Percentiles rank a stretch among this genome's conserved stretches.
Conservation (phyloP, 1,140 invertebrate species). For the Hermatobates lingyangjiaoensis region DNA sequence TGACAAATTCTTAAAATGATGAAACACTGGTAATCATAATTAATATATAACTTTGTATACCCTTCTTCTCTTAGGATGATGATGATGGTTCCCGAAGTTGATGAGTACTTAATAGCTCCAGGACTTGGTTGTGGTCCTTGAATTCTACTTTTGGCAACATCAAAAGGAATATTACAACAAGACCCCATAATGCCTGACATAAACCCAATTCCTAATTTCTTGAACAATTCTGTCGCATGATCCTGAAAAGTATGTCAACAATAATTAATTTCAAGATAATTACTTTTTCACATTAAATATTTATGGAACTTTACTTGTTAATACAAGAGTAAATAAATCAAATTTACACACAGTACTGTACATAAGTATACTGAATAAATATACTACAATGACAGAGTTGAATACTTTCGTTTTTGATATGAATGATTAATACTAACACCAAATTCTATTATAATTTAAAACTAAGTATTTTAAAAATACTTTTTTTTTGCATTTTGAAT, state of each 20-base stretch:
- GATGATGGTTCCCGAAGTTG: conserved; percentile 49
- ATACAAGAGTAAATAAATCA: background rate
- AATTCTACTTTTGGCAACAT: conserved; percentile 86
- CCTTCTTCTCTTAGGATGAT: conserved; percentile 75
- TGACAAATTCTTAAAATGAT: no score
- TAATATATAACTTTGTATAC: conserved; percentile 28
- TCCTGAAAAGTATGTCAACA: conserved; percentile 32
- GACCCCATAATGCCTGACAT: conserved; percentile 64
- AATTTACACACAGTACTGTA: background rate
- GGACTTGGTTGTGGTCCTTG: conserved; percentile 69
- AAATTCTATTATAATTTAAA: no score
- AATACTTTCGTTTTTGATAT: no score
- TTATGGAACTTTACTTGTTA: no score
- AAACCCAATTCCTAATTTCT: conserved; percentile 64
- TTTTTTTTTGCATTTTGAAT: background rate
- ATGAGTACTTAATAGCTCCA: conserved; percentile 53
- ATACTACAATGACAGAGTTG: no score
- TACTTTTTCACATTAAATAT: background rate
- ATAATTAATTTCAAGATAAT: background rate
- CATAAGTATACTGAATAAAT: background rate
- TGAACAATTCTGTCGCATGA: conserved; percentile 39
- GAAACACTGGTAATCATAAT: no score
- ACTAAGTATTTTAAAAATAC: background rate
- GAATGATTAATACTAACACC: no score
- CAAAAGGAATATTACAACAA: conserved; percentile 82